phyloP scores from a whole-genome alignment of 2,113 vertebrate species.

The Macroglossus sobrinus region DNA sequence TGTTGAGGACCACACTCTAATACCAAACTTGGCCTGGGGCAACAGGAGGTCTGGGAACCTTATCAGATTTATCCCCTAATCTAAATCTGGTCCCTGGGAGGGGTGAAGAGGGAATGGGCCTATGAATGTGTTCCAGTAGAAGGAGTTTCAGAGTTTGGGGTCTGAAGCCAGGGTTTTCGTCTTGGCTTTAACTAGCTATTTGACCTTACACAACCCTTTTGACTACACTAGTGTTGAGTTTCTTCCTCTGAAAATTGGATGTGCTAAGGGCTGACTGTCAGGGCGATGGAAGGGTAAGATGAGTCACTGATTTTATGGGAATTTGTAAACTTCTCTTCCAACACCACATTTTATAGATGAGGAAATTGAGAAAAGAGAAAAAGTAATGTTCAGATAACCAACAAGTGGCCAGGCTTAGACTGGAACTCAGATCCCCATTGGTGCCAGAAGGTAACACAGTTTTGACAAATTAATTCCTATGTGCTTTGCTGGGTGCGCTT shows the following conservation, averaged over 20 bases:
- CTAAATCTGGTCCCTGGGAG: constrained; percentile 37
- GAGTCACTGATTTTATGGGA: constrained; percentile 56
- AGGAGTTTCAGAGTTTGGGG: not conserved
- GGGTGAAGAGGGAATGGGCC: not conserved
- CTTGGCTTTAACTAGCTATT: constrained; percentile 41
- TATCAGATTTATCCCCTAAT: not conserved
- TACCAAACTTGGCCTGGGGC: not conserved
- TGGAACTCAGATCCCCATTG: not conserved
- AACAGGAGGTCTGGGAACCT: constrained; percentile 42
- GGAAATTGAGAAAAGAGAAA: not conserved
- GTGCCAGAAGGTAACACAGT: not conserved
- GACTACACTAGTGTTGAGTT: not conserved
- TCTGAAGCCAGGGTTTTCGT: constrained; percentile 32
- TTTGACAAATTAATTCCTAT: not conserved
- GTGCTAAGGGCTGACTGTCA: not conserved
- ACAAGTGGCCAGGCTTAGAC: not conserved
- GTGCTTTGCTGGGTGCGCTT: not conserved
- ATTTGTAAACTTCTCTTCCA: constrained; percentile 45
- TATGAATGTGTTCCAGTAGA: not conserved
- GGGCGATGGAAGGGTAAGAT: not conserved
- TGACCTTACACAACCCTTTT: constrained; percentile 48
- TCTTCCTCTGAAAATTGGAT: constrained; percentile 30
- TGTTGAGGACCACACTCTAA: not conserved
- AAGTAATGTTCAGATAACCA: not conserved
- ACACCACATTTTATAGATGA: not conserved